Evolutionary conservation across 2,113 vertebrate genomes (phyloP).

Genomic region (Puma concolor): DNA sequence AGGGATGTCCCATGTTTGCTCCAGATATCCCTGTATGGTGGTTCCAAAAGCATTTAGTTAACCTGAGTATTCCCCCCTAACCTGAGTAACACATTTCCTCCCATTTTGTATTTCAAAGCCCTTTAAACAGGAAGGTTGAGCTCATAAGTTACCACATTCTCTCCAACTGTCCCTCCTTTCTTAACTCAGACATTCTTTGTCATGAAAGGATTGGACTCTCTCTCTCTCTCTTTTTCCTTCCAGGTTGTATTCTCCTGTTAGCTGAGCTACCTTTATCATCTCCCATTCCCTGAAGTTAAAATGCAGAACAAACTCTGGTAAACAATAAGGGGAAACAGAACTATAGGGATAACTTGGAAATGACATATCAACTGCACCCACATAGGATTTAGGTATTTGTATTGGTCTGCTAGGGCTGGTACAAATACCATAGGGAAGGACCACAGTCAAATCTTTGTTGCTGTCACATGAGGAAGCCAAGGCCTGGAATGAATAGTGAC

Average conservation of each 20-base stretch:
- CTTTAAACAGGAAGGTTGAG: neutral
- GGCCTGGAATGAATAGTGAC: neutral
- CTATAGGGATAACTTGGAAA: neutral
- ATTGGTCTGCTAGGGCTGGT: neutral
- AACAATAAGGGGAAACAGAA: neutral
- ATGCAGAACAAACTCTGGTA: neutral
- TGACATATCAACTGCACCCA: neutral
- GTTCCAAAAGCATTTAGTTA: neutral
- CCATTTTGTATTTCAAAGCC: neutral
- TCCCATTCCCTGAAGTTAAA: neutral
- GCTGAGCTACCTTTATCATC: neutral
- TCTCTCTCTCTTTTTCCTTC: neutral
- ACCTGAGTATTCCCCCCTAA: neutral
- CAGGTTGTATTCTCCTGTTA: neutral
- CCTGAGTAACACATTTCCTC: neutral
- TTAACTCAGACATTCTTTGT: neutral
- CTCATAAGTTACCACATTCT: neutral
- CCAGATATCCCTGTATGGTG: no score
- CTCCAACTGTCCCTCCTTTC: neutral
- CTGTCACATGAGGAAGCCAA: neutral
- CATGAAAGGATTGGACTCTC: neutral
- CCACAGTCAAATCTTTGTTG: neutral
- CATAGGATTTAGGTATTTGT: neutral
- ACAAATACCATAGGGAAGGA: neutral
- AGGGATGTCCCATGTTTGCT: neutral